Evolutionary conservation across 2,888 invertebrate genomes (phyloP).

Genomic region (Cantharis nigra): DNA sequence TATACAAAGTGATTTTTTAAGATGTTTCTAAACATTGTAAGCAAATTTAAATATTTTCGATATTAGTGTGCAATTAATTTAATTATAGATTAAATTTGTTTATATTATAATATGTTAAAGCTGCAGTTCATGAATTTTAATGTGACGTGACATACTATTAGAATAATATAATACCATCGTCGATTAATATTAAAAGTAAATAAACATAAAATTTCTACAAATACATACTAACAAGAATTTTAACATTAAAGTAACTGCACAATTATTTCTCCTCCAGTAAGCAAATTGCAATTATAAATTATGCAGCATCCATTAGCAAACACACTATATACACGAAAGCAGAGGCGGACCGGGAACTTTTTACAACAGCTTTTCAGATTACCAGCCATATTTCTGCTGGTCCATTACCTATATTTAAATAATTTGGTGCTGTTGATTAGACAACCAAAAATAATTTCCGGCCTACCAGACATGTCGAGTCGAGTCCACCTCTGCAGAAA

Average conservation of each 20-base stretch:
- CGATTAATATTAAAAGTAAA: constrained; percentile 13
- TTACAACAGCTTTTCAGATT: too few species aligned
- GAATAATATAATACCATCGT: constrained; percentile 11
- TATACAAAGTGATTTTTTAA: not conserved
- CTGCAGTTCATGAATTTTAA: constrained; percentile 17
- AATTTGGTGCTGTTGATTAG: too few species aligned
- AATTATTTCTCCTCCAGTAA: not conserved
- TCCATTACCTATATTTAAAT: too few species aligned
- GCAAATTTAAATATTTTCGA: not conserved
- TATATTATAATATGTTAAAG: not conserved
- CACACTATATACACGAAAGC: not conserved
- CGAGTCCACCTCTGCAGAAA: not conserved
- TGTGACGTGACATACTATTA: constrained; percentile 12
- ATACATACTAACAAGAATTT: not conserved
- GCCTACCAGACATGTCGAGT: too few species aligned
- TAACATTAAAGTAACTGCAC: not conserved
- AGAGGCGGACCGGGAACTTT: too few species aligned
- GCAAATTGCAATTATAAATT: not conserved
- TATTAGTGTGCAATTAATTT: not conserved
- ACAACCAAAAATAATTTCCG: too few species aligned
- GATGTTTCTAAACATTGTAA: not conserved
- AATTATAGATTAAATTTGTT: not conserved
- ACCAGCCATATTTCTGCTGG: too few species aligned
- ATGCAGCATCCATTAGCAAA: not conserved
- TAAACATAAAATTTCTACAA: constrained; percentile 1